Percentiles rank a stretch among this genome's conserved stretches.
These are phyloP conservation scores for Eublepharis macularius DNA, from an alignment of 2,113 vertebrate species.

Conservation along the genomic window DNA sequence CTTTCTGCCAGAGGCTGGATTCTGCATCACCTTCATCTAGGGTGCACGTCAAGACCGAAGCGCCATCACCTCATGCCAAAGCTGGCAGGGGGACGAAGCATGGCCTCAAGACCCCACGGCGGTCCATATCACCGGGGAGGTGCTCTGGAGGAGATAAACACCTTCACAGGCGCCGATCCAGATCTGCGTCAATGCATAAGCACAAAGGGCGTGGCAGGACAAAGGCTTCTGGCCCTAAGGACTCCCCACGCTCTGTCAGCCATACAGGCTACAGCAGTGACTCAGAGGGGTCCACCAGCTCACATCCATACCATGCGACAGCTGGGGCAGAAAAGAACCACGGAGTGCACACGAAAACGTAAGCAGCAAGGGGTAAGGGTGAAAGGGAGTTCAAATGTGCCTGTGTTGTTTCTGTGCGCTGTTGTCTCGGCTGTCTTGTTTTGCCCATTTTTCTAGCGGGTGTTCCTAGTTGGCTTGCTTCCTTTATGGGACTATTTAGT, in stretches of 20 bases:
- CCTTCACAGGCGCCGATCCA: constrained; percentile 69
- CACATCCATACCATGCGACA: constrained; percentile 61
- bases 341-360: constrained; percentile 83
- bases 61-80: constrained; percentile 72
- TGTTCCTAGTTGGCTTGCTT: too few species aligned
- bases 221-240: constrained; percentile 69
- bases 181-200: constrained; percentile 72
- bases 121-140: constrained; percentile 69
- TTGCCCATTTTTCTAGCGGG: too few species aligned
- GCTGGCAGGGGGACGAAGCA: constrained; percentile 63
- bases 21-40: constrained; percentile 76
- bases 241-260: constrained; percentile 77
- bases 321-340: constrained; percentile 76
- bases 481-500: too few species aligned
- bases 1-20: constrained; percentile 81
- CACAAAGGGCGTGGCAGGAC: constrained; percentile 78
- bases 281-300: constrained; percentile 80
- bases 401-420: too few species aligned
- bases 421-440: too few species aligned
- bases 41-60: constrained; percentile 71
- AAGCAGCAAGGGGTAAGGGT: constrained; percentile 50
- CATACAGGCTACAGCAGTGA: constrained; percentile 85
- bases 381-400: too few species aligned
- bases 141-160: constrained; percentile 71
- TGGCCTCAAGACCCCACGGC: constrained; percentile 65